Percentiles rank a stretch among this genome's conserved stretches.
phyloP scores from a whole-genome alignment of 2,113 vertebrate species.

The Ictalurus furcatus region DNA sequence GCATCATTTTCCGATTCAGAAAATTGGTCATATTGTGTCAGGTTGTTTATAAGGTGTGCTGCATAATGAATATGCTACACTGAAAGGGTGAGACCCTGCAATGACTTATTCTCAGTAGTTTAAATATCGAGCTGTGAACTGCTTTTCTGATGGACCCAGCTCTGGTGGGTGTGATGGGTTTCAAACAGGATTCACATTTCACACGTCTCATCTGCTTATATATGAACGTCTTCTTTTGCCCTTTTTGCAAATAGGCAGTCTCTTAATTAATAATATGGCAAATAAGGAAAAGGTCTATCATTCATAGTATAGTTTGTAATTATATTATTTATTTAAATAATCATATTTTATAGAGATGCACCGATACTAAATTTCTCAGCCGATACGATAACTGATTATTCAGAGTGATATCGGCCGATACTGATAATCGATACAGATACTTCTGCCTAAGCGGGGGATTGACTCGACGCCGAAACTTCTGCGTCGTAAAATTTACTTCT shows the following conservation, averaged over 20 bases:
- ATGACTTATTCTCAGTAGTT: slow-evolving; percentile 33
- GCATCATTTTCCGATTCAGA: neutral
- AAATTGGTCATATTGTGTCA: neutral
- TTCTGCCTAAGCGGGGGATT: too few relatives aligned
- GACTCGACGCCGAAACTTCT: too few relatives aligned
- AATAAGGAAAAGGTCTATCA: neutral
- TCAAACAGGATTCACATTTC: neutral
- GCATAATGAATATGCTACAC: neutral
- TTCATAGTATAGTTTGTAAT: neutral
- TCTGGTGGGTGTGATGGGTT: slow-evolving; percentile 76
- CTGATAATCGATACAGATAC: too few relatives aligned
- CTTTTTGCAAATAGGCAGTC: neutral
- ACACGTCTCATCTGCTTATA: neutral
- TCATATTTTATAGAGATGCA: neutral
- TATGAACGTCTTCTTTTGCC: neutral
- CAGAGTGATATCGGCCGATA: too few relatives aligned
- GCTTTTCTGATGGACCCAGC: slow-evolving; percentile 53
- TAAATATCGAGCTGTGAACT: neutral
- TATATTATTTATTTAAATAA: neutral
- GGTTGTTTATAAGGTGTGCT: neutral
- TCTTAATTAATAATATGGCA: neutral
- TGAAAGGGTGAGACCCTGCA: neutral
- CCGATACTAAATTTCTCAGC: too few relatives aligned
- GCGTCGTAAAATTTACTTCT: too few relatives aligned
- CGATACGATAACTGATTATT: too few relatives aligned